Evolutionary conservation across 2,113 vertebrate species (phyloP), one percentile per base, ranked within the genome.

Genomic region (Campylomormyrus tamandua): DNA sequence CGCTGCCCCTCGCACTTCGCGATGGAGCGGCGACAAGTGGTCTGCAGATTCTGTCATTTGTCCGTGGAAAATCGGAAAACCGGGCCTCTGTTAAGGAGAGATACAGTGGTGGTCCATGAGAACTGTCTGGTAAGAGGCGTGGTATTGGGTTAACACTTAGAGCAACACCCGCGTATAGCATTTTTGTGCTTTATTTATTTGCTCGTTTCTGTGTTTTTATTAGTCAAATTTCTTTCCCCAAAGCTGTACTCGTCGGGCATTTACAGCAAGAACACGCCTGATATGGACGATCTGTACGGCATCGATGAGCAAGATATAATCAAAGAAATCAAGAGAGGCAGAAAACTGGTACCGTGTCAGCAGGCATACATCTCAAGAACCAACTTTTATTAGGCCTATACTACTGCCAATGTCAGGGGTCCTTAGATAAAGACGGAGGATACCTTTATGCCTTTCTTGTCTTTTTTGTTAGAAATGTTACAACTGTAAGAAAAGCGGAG

Each of bases 61-160:
- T 45, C 90, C 6, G 52, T 92, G 0, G 94, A 96, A 91, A 92
- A 90, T 0, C 0, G 0, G 0, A 7, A 0, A 1, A 96, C 95
- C 8, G 96, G 96, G 24, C 0, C 92, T 0, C 45, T 97, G 1
- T 91, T 91, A 0, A 92, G 80, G 0, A 94, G 95, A 90, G 56
- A 83, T 0, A 0, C 39, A 0, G 70, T 95, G 0, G 92, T 93
- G 0, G 96, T 94, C 1, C 96, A 97, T 31, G 91, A 95, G 48
- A 95, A 96, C 90, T 96, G 96, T 62, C 27, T 97, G 94, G 96
- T 97, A 92, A 93, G 89, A 87, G 3, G 2, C 5, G 48, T 48
- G 24, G 4, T 2, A 3, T 31, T 31, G 35, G 52, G 5, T 19
- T 8, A 62, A 48, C 8, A 15, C 15, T 9, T 86, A 88, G 9